Percentiles rank a stretch among this genome's conserved stretches.
Conservation (phyloP, 2,113 vertebrate species). For the Centropus bengalensis region DNA sequence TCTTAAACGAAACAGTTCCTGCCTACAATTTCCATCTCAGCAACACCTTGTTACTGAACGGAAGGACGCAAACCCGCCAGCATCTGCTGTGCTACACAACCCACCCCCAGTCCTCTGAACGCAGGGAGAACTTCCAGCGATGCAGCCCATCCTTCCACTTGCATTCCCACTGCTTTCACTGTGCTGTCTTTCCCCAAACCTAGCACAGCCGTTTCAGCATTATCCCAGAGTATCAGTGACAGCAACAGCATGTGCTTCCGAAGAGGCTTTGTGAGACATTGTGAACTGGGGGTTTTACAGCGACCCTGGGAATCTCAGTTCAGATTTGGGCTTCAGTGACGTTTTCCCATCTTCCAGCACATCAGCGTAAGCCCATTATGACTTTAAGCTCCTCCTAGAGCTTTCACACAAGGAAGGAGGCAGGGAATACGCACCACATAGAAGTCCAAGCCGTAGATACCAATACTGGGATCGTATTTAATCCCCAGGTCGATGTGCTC, state of each 20-base stretch:
- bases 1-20: background rate
- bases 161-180: background rate
- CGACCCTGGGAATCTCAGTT: background rate
- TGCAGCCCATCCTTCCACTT: fast-evolving
- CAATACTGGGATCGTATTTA: slow-evolving; percentile 98
- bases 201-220: too few relatives aligned
- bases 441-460: slow-evolving; percentile 98
- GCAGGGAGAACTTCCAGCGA: background rate
- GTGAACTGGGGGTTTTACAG: background rate
- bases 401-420: background rate
- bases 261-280: background rate
- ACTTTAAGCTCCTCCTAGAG: background rate
- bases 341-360: background rate
- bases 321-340: background rate
- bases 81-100: fast-evolving
- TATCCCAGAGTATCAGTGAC: background rate
- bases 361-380: fast-evolving
- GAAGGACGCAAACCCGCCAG: fast-evolving
- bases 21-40: background rate
- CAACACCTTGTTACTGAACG: fast-evolving
- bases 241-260: background rate
- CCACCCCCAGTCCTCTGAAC: background rate
- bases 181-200: background rate
- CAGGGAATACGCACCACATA: slow-evolving; percentile 86
- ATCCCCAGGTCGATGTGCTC: slow-evolving; percentile 98